These are phyloP conservation scores for Calcarius lapponicus DNA, from an alignment of 2,797 vertebrate species.

Conservation along the genomic window DNA sequence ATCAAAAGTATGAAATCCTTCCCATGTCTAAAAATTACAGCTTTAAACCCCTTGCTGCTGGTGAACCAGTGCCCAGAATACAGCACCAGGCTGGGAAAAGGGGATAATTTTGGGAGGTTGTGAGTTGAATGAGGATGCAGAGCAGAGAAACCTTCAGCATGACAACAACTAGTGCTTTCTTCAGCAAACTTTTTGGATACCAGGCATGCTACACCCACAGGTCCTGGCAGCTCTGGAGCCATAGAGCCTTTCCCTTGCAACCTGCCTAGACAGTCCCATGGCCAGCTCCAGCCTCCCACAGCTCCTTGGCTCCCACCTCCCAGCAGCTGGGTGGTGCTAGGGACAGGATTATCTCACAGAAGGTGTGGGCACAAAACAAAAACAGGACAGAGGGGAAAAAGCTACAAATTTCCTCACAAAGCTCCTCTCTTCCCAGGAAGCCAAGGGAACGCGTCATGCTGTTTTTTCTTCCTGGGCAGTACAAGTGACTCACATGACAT, in stretches of 20 bases:
- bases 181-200: not conserved
- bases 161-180: not conserved
- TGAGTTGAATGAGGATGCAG: not conserved
- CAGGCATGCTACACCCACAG: not conserved
- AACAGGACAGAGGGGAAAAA: not conserved
- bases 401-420: not conserved
- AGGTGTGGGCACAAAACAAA: not conserved
- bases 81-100: not conserved
- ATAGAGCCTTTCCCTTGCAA: not conserved
- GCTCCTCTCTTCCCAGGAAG: not conserved
- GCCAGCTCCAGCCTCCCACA: not conserved
- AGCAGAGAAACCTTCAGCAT: not conserved
- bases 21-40: not conserved
- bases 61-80: not conserved
- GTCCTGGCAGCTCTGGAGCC: not conserved
- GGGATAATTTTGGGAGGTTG: accelerated
- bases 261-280: not conserved
- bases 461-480: not conserved
- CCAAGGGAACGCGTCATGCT: accelerated
- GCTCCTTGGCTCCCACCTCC: not conserved
- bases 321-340: not conserved
- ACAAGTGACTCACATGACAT: not conserved
- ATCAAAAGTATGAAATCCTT: not conserved
- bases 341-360: not conserved
- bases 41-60: not conserved